Conservation (phyloP, 2,113 vertebrate species). For the Athene noctua region DNA sequence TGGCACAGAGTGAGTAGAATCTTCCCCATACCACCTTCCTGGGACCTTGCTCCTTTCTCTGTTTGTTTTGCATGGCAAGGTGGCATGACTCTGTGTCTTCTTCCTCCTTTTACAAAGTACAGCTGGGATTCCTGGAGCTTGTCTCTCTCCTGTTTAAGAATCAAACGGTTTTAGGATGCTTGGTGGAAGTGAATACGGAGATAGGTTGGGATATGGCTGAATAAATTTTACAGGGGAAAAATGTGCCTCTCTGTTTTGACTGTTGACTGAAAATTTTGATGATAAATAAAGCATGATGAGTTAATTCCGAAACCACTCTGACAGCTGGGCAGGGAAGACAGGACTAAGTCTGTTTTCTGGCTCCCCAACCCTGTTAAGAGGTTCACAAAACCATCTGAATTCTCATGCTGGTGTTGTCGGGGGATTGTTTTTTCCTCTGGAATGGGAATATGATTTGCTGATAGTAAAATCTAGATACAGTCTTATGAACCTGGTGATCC, state of each 20-base stretch:
- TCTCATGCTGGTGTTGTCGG: neutral
- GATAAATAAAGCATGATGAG: slow-evolving; percentile 40
- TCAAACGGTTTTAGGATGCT: neutral
- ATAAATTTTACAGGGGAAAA: slow-evolving; percentile 16
- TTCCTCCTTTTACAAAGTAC: neutral
- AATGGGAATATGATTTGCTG: neutral
- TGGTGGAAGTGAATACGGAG: neutral
- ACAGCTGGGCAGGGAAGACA: slow-evolving; percentile 15
- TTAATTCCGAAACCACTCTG: slow-evolving; percentile 31
- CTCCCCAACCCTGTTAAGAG: neutral
- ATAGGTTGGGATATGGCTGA: neutral
- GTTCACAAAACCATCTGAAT: neutral
- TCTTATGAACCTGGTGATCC: neutral
- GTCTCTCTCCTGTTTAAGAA: neutral
- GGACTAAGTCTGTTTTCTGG: neutral
- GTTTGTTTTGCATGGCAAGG: neutral
- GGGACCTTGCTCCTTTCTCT: neutral
- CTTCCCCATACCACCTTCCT: neutral
- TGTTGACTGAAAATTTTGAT: slow-evolving; percentile 30
- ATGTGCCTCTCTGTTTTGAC: neutral
- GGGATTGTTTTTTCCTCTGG: neutral
- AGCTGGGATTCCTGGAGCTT: neutral
- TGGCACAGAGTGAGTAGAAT: neutral
- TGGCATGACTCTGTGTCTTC: neutral
- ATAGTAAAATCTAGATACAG: neutral